A percentile compares a stretch with the other conserved stretches of the same genome.
phyloP scores from a whole-genome alignment of 1,140 invertebrate genomes.

The Orchesella cincta region DNA sequence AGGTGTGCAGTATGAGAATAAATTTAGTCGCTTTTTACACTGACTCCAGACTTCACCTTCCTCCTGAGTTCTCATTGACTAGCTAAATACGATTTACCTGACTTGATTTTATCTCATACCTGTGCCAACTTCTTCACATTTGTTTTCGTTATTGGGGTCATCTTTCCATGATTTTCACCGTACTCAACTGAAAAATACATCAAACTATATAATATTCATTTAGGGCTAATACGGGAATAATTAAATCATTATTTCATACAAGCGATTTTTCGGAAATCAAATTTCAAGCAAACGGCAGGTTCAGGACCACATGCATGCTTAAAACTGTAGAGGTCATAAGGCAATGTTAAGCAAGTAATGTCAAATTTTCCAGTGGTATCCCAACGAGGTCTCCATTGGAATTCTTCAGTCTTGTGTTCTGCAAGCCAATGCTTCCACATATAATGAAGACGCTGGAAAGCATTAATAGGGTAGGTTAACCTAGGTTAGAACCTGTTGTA shows the following conservation, averaged over 20 bases:
- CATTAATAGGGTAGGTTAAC: too few species aligned
- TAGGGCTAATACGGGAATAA: neutral
- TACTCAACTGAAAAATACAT: constrained; percentile 68
- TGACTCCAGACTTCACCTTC: too few species aligned
- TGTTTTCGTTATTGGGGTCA: constrained; percentile 76
- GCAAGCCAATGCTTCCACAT: neutral
- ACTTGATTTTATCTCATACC: too few species aligned
- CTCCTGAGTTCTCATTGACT: too few species aligned
- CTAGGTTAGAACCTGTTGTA: too few species aligned
- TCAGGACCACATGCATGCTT: constrained; percentile 10
- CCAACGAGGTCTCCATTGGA: constrained; percentile 7
- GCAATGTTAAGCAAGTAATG: neutral
- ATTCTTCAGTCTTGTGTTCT: neutral
- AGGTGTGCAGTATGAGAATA: too few species aligned
- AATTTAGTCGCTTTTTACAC: too few species aligned
- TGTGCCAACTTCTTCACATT: constrained; percentile 84
- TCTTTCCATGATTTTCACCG: constrained; percentile 81
- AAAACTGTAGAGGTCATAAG: constrained; percentile 15
- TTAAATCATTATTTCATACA: neutral
- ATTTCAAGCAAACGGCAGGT: constrained; percentile 71
- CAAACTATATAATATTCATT: neutral
- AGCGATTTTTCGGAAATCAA: constrained; percentile 82
- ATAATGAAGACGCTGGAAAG: constrained; percentile 11
- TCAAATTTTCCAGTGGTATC: neutral
- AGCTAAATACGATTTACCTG: too few species aligned